Percentiles rank a stretch among this genome's conserved stretches.
These are phyloP conservation scores for Bufo bufo DNA, from an alignment of 2,113 vertebrate genomes.

Conservation along the genomic window DNA sequence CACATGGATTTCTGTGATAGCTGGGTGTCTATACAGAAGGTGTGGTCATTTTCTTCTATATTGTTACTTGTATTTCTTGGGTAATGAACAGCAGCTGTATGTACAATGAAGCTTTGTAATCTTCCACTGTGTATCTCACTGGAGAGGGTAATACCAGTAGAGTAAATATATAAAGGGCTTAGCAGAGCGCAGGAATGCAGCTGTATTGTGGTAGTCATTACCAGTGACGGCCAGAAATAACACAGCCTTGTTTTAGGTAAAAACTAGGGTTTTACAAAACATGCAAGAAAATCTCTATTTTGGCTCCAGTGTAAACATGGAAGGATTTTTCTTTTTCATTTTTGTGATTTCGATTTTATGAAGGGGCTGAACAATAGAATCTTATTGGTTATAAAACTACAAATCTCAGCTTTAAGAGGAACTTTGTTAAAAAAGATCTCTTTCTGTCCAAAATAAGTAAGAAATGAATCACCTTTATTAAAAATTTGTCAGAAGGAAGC, in stretches of 20 bases:
- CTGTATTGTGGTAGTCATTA: neutral
- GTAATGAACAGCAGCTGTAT: conserved; percentile 16
- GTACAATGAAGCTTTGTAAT: conserved; percentile 7
- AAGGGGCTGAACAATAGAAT: neutral
- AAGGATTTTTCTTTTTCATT: neutral
- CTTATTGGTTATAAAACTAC: conserved; percentile 8
- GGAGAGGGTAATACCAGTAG: neutral
- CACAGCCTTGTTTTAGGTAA: conserved; percentile 3
- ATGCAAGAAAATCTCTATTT: neutral
- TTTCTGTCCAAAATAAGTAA: neutral
- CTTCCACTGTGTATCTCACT: neutral
- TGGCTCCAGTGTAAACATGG: conserved; percentile 7
- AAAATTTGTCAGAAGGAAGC: neutral
- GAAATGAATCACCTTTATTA: conserved; percentile 10
- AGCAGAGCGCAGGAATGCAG: neutral
- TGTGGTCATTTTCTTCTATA: neutral
- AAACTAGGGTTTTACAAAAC: conserved; percentile 3
- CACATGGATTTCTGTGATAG: neutral
- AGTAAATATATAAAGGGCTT: conserved; percentile 28
- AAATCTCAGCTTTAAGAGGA: neutral
- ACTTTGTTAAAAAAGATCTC: neutral
- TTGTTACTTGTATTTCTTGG: conserved; percentile 2
- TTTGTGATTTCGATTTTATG: neutral
- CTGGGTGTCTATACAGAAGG: neutral
- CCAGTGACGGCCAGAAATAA: neutral